Conservation (phyloP, 2,113 vertebrate genomes). For the Anarrhichthys ocellatus region DNA sequence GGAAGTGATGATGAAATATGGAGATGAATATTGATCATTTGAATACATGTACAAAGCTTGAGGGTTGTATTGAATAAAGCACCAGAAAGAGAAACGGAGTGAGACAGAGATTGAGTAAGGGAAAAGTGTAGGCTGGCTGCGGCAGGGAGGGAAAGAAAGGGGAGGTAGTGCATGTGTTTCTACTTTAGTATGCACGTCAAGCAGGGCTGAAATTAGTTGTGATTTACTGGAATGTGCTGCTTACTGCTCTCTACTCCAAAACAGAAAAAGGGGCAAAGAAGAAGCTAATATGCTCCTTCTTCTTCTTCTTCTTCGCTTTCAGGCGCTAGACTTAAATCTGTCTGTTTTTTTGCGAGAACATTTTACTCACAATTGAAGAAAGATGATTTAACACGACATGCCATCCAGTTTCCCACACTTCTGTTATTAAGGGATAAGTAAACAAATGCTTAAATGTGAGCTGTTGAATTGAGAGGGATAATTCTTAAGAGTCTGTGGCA, state of each 20-base stretch:
- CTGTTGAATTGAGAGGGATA: background rate
- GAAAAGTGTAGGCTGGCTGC: conserved; percentile 68
- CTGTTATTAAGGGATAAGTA: background rate
- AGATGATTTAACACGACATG: background rate
- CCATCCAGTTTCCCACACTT: background rate
- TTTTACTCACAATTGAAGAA: background rate
- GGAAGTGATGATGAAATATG: conserved; percentile 29
- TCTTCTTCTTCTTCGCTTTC: conserved; percentile 9
- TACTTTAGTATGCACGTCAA: conserved; percentile 80
- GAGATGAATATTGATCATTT: conserved; percentile 37
- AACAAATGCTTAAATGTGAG: background rate
- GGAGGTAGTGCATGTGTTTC: conserved; percentile 79
- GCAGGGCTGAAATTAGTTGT: conserved; percentile 79
- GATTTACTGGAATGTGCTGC: conserved; percentile 80
- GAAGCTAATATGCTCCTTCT: conserved; percentile 39
- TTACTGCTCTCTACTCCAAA: conserved; percentile 59
- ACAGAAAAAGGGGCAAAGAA: conserved; percentile 53
- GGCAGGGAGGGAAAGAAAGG: conserved; percentile 70
- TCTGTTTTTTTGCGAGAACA: background rate
- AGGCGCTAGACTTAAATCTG: background rate
- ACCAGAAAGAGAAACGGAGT: conserved; percentile 31
- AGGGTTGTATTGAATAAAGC: conserved; percentile 34
- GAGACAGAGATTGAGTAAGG: conserved; percentile 56
- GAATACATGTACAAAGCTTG: conserved; percentile 31
- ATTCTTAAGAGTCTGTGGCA: background rate